Percentiles rank a stretch among this genome's conserved stretches.
phyloP scores from a whole-genome alignment of 1,140 invertebrate genomes.

The Lasioglossum albipes region DNA sequence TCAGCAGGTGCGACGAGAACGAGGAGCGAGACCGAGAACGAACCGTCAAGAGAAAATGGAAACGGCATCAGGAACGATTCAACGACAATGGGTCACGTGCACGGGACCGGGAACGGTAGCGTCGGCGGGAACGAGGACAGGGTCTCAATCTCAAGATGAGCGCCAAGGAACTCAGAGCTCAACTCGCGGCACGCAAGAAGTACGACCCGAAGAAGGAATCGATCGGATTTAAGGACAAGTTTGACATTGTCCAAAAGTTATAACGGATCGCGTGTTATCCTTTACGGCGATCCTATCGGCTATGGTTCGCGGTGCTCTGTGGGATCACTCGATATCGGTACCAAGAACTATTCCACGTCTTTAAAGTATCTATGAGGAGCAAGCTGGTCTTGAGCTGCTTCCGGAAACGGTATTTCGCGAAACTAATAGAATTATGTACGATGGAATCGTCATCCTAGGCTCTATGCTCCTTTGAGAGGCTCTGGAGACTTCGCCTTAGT shows the following conservation, averaged over 20 bases:
- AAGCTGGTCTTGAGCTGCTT: background rate
- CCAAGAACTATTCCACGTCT: too few relatives aligned
- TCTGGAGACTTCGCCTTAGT: too few relatives aligned
- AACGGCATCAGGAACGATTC: constrained; percentile 56
- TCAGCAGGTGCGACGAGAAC: constrained; percentile 62
- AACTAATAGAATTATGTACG: background rate
- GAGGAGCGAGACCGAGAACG: constrained; percentile 59
- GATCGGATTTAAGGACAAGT: constrained; percentile 94
- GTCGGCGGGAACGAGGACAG: constrained; percentile 63
- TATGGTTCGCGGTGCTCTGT: constrained; percentile 27
- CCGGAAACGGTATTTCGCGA: too few relatives aligned
- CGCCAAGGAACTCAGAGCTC: constrained; percentile 92
- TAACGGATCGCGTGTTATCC: constrained; percentile 72
- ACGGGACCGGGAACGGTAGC: constrained; percentile 60
- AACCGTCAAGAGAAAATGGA: constrained; percentile 70
- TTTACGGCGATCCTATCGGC: constrained; percentile 8
- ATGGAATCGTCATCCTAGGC: too few relatives aligned
- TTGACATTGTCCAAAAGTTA: constrained; percentile 94
- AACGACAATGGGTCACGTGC: constrained; percentile 33
- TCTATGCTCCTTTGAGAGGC: too few relatives aligned
- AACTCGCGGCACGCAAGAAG: constrained; percentile 90
- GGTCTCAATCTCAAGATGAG: constrained; percentile 91
- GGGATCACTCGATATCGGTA: background rate
- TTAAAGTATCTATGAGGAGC: too few relatives aligned
- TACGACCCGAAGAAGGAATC: constrained; percentile 93